Conservation (phyloP, 2,888 invertebrate species). For the Macrosoma leucophasiata region DNA sequence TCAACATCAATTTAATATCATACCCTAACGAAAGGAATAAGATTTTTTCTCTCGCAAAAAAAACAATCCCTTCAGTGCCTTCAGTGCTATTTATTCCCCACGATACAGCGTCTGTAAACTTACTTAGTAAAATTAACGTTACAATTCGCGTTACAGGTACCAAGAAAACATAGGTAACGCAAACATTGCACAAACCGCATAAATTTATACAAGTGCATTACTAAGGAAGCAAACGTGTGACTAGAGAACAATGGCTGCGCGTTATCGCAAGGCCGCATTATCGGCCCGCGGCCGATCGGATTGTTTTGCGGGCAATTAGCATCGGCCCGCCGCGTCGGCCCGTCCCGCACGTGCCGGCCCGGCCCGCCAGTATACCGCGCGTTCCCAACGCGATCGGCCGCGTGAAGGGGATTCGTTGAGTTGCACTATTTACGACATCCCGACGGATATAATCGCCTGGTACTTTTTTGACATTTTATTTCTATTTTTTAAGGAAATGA, state of each 20-base stretch:
- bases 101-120: no score
- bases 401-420: conserved; percentile 26
- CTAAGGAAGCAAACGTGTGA: no score
- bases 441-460: conserved; percentile 27
- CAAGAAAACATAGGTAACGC: no score
- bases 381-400: conserved; percentile 65
- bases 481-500: no score
- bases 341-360: conserved; percentile 50
- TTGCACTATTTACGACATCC: conserved; percentile 14
- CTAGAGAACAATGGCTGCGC: conserved; percentile 38
- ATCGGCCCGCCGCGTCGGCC: conserved; percentile 32
- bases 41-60: no score
- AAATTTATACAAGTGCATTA: conserved; percentile 28
- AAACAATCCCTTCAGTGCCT: no score
- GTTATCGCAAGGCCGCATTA: conserved; percentile 49
- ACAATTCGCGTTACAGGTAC: no score
- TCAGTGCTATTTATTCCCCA: no score
- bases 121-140: no score
- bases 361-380: conserved; percentile 60
- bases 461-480: conserved; percentile 32
- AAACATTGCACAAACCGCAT: conserved; percentile 19
- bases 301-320: conserved; percentile 74
- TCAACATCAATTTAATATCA: no score
- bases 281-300: conserved; percentile 58
- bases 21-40: no score